Evolutionary conservation across 2,888 invertebrate genomes (phyloP).

Genomic region (Dastarcus helophoroides): DNA sequence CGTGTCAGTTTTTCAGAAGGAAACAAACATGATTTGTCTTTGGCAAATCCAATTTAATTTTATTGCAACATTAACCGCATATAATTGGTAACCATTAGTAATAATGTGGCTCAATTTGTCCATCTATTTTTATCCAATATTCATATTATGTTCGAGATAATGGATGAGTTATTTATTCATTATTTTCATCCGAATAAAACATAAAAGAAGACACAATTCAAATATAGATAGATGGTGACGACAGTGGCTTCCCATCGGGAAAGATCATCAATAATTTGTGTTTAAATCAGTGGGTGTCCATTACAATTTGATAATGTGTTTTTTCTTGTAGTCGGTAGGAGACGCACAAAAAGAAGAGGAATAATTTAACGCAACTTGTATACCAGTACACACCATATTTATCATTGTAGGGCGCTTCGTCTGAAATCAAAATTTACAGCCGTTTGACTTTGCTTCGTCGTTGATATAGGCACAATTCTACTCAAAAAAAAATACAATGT

Average conservation of each 20-base stretch:
- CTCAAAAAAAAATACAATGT: no score
- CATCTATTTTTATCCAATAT: no score
- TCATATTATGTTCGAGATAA: no score
- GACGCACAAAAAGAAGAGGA: not conserved
- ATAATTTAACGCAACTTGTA: not conserved
- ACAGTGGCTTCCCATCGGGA: not conserved
- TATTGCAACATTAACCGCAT: conserved; percentile 20
- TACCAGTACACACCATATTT: no score
- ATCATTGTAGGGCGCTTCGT: no score
- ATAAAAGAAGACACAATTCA: no score
- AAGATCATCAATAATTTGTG: conserved; percentile 2
- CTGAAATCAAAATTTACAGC: not conserved
- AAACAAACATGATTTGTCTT: conserved; percentile 21
- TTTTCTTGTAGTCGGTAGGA: conserved; percentile 1
- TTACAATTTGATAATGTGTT: conserved; percentile 1
- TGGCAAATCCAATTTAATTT: conserved; percentile 26
- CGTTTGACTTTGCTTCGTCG: conserved; percentile 1
- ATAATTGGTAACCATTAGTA: conserved; percentile 2
- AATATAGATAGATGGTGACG: not conserved
- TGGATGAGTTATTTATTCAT: no score
- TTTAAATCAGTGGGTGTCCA: conserved; percentile 1
- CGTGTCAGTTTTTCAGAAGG: conserved; percentile 30
- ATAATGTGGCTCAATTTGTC: no score
- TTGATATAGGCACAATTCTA: not conserved
- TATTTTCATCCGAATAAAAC: no score